These are phyloP conservation scores for Theretra japonica DNA, from an alignment of 2,888 invertebrate genomes.

Conservation along the genomic window DNA sequence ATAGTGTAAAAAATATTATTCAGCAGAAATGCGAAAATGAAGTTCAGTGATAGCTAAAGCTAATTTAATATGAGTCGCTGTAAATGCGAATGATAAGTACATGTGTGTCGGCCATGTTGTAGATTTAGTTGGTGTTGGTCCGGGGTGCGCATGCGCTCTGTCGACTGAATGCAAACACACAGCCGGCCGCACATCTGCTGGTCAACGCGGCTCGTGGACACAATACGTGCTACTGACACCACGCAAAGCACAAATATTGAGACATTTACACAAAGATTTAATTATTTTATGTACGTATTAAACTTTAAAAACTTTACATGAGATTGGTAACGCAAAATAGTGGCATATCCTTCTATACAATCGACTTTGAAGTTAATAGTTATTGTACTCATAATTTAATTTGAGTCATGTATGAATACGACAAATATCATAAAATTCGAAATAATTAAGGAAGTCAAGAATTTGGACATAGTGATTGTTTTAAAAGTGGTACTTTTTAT, in stretches of 20 bases:
- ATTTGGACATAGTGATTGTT: too few species aligned
- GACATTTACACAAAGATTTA: constrained; percentile 24
- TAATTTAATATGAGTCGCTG: constrained; percentile 6
- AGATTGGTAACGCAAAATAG: too few species aligned
- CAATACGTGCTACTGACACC: constrained; percentile 60
- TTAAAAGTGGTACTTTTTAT: too few species aligned
- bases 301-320: background rate
- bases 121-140: constrained; percentile 44
- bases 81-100: constrained; percentile 19
- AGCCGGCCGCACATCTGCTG: constrained; percentile 82
- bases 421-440: too few species aligned
- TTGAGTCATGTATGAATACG: too few species aligned
- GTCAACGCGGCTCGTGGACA: constrained; percentile 83
- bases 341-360: too few species aligned
- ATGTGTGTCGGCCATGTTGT: constrained; percentile 68
- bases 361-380: too few species aligned
- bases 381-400: too few species aligned
- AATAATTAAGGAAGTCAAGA: too few species aligned
- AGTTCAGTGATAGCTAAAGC: too few species aligned
- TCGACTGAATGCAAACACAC: constrained; percentile 70
- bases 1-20: too few species aligned
- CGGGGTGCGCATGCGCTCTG: constrained; percentile 75
- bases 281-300: background rate
- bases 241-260: constrained; percentile 37
- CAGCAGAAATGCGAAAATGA: too few species aligned